Evolutionary conservation across 2,797 vertebrate species (phyloP).

Genomic region (Micromesistius poutassou): DNA sequence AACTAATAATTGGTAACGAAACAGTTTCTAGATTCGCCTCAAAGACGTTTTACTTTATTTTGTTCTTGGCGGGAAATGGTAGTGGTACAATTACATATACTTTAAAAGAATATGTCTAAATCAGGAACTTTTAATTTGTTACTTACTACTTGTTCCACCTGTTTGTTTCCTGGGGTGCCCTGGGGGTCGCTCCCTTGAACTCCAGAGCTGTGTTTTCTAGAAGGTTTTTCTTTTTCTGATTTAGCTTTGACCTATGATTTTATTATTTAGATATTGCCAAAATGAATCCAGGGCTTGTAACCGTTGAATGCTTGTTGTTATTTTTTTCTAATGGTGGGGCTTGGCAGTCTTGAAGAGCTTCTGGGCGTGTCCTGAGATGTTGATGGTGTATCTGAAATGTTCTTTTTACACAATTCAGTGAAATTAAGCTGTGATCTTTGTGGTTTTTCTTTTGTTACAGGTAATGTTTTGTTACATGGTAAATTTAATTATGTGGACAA

Average conservation of each 20-base stretch:
- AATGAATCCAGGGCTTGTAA: conserved; percentile 83
- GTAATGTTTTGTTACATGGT: conserved; percentile 72
- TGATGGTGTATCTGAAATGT: conserved; percentile 75
- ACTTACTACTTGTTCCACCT: conserved; percentile 91
- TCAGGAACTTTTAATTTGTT: conserved; percentile 89
- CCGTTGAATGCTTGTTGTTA: conserved; percentile 84
- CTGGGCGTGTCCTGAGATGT: conserved; percentile 73
- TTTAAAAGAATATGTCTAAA: conserved; percentile 91
- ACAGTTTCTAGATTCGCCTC: conserved; percentile 96
- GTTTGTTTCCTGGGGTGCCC: conserved; percentile 82
- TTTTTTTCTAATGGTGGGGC: conserved; percentile 86
- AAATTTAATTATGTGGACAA: conserved; percentile 68
- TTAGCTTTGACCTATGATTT: conserved; percentile 57
- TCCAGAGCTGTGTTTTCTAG: conserved; percentile 70
- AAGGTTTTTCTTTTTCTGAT: conserved; percentile 41
- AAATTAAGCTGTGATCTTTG: conserved; percentile 81
- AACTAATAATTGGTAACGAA: conserved; percentile 85
- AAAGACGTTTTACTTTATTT: conserved; percentile 79
- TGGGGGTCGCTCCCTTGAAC: conserved; percentile 73
- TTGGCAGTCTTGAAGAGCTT: conserved; percentile 94
- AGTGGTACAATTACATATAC: conserved; percentile 95
- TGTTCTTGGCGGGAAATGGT: conserved; percentile 95
- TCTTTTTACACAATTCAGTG: conserved; percentile 78
- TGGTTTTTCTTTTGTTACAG: conserved; percentile 77
- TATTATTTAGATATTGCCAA: conserved; percentile 78